Percentiles rank a stretch among this genome's conserved stretches.
phyloP scores from a whole-genome alignment of 2,113 vertebrate genomes.

The Tympanuchus pallidicinctus region DNA sequence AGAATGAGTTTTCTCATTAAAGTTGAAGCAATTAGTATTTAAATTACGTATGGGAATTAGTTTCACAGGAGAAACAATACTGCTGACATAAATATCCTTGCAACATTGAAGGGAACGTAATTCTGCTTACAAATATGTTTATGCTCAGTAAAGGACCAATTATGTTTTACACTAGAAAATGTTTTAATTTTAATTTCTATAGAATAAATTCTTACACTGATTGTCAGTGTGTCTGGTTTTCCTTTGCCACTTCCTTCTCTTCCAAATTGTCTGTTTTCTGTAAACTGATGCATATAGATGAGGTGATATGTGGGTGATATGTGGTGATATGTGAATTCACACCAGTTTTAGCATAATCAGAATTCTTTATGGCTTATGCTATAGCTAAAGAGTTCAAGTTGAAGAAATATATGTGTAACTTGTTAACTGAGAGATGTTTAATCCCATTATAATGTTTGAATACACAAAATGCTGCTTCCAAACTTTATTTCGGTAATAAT shows the following conservation, averaged over 20 bases:
- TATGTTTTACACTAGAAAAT: neutral
- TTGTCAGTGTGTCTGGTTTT: neutral
- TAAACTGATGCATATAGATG: neutral
- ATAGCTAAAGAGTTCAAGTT: neutral
- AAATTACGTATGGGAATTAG: slow-evolving; percentile 38
- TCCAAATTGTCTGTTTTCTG: neutral
- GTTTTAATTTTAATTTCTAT: neutral
- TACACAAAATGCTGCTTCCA: neutral
- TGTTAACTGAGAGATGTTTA: neutral
- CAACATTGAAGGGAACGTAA: neutral
- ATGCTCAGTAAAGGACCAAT: neutral
- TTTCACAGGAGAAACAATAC: neutral
- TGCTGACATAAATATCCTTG: slow-evolving; percentile 8
- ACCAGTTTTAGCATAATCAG: neutral
- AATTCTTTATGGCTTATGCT: neutral
- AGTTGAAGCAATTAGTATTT: slow-evolving; percentile 16
- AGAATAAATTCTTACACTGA: neutral
- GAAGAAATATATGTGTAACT: neutral
- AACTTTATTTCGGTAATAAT: neutral
- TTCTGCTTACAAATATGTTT: slow-evolving; percentile 18
- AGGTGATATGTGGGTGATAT: neutral
- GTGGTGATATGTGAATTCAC: neutral
- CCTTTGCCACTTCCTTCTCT: neutral
- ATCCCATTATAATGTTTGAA: neutral
- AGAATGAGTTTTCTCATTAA: slow-evolving; percentile 2